Percentiles rank a stretch among this genome's conserved stretches.
Evolutionary conservation across 2,888 invertebrate species (phyloP).

Genomic region (Amphipyra tragopoginis): DNA sequence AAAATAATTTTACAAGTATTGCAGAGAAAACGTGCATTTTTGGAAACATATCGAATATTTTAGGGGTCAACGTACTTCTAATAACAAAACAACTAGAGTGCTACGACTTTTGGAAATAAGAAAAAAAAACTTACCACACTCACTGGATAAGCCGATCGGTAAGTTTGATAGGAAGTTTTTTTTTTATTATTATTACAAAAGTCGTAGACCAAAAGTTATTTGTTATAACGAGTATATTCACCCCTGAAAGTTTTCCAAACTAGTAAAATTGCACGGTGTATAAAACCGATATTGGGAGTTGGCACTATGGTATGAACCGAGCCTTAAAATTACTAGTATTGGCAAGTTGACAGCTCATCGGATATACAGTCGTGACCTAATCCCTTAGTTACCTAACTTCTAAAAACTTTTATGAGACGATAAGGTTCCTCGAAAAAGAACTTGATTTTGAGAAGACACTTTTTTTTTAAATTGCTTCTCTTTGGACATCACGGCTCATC

Average conservation of each 20-base stretch:
- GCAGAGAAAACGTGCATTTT: background rate
- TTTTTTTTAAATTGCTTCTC: no score
- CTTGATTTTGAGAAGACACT: background rate
- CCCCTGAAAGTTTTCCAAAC: background rate
- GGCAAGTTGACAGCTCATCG: conserved; percentile 2
- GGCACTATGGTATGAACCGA: background rate
- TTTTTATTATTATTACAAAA: background rate
- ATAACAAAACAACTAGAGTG: no score
- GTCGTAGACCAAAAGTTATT: background rate
- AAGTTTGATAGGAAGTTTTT: background rate
- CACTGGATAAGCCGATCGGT: background rate
- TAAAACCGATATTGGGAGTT: background rate
- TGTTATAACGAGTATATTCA: background rate
- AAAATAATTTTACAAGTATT: background rate
- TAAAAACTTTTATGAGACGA: background rate
- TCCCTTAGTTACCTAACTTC: background rate
- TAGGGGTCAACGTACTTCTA: background rate
- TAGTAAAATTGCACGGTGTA: background rate
- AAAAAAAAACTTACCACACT: background rate
- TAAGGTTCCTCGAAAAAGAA: background rate
- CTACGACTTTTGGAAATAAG: background rate
- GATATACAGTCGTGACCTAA: background rate
- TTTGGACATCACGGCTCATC: no score
- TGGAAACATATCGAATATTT: background rate
- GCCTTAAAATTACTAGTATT: conserved; percentile 1